A percentile compares a stretch with the other conserved stretches of the same genome.
Evolutionary conservation across 2,888 invertebrate genomes (phyloP).

Genomic region (Dendrolimus pini): DNA sequence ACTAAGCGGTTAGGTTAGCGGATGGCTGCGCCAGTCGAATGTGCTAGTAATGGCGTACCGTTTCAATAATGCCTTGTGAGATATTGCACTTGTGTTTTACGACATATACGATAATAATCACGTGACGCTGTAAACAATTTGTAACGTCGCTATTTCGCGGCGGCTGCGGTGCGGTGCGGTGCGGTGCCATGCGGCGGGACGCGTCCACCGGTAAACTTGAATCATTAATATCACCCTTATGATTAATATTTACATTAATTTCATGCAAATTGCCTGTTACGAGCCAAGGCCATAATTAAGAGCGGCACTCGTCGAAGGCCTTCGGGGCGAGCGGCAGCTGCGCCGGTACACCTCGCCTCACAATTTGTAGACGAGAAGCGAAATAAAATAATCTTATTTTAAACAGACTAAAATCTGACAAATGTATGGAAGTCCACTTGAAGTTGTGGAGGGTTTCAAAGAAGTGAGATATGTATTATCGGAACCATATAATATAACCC

Average conservation of each 20-base stretch:
- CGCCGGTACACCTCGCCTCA: background rate
- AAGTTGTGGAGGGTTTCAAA: too few relatives aligned
- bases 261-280: constrained; percentile 42
- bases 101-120: background rate
- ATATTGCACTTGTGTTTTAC: background rate
- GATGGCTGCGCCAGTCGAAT: too few relatives aligned
- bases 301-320: background rate
- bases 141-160: constrained; percentile 21
- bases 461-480: too few relatives aligned
- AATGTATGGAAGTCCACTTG: too few relatives aligned
- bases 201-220: constrained; percentile 19
- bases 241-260: constrained; percentile 54
- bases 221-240: constrained; percentile 28
- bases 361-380: too few relatives aligned
- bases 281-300: constrained; percentile 23
- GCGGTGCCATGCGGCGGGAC: constrained; percentile 3
- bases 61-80: too few relatives aligned
- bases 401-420: too few relatives aligned
- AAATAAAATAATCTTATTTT: too few relatives aligned
- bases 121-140: background rate
- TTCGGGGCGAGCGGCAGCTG: background rate
- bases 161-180: constrained; percentile 6
- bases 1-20: too few relatives aligned
- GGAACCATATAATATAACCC: too few relatives aligned
- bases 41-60: too few relatives aligned